A percentile compares a stretch with the other conserved stretches of the same genome.
phyloP scores from a whole-genome alignment of 2,888 invertebrate genomes.

The Leucania comma region DNA sequence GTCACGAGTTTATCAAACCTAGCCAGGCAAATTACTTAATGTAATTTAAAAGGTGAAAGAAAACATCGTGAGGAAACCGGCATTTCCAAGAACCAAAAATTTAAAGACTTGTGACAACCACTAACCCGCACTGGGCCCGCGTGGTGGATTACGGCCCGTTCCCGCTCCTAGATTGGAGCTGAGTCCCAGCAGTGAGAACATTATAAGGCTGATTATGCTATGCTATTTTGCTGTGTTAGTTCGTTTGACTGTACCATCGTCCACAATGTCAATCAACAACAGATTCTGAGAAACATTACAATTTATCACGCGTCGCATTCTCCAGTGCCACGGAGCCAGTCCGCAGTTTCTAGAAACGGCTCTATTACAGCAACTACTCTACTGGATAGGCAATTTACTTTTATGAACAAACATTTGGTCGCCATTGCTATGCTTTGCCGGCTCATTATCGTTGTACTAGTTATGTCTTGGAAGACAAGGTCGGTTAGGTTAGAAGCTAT shows the following conservation, averaged over 20 bases:
- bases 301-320: constrained; percentile 42
- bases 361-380: constrained; percentile 27
- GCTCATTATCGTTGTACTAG: constrained; percentile 39
- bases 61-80: too few relatives aligned
- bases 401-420: constrained; percentile 52
- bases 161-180: too few relatives aligned
- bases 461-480: constrained; percentile 35
- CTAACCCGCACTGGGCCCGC: too few relatives aligned
- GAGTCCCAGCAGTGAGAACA: too few relatives aligned
- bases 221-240: not conserved
- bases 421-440: constrained; percentile 11
- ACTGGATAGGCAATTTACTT: constrained; percentile 46
- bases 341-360: constrained; percentile 50
- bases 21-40: too few relatives aligned
- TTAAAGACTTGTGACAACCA: too few relatives aligned
- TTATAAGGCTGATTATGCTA: too few relatives aligned
- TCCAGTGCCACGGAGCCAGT: constrained; percentile 1
- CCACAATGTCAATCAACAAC: constrained; percentile 52
- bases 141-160: too few relatives aligned
- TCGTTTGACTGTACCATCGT: constrained; percentile 32
- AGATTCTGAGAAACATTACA: constrained; percentile 54
- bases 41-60: too few relatives aligned
- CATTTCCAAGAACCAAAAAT: too few relatives aligned
- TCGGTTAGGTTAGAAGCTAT: constrained; percentile 20
- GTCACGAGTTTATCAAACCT: too few relatives aligned